Evolutionary conservation across 1,140 invertebrate species (phyloP).

Genomic region (Drosophila sechellia): DNA sequence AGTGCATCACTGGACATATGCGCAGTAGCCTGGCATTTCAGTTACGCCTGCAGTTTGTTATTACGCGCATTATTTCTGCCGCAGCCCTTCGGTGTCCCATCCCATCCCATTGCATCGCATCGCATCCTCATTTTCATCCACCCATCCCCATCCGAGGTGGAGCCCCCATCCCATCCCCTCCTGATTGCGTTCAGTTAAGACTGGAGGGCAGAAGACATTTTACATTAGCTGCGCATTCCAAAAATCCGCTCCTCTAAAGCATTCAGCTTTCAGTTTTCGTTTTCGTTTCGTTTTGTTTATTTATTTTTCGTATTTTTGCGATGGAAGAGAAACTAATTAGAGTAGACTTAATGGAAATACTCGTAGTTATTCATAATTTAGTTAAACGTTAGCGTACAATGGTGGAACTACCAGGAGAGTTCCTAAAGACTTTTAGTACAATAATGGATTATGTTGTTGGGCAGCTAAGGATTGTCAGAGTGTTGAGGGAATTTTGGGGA

Average conservation of each 20-base stretch:
- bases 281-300: slow-evolving; percentile 60
- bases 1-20: slow-evolving; percentile 62
- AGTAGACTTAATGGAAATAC: slow-evolving; percentile 66
- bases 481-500: slow-evolving; percentile 3
- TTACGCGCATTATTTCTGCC: slow-evolving; percentile 78
- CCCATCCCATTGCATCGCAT: background rate
- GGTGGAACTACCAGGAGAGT: slow-evolving; percentile 36
- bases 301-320: slow-evolving; percentile 57
- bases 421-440: slow-evolving; percentile 40
- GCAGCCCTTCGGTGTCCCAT: slow-evolving; percentile 57
- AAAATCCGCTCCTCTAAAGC: slow-evolving; percentile 33
- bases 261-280: slow-evolving; percentile 16
- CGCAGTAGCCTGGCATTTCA: slow-evolving; percentile 82
- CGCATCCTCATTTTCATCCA: background rate
- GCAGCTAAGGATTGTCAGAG: slow-evolving; percentile 74
- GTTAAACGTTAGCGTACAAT: slow-evolving; percentile 53
- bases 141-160: background rate
- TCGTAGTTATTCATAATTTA: slow-evolving; percentile 69
- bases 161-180: background rate
- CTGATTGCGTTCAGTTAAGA: slow-evolving; percentile 72
- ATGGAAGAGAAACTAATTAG: slow-evolving; percentile 69
- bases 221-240: slow-evolving; percentile 78
- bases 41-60: slow-evolving; percentile 83
- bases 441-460: slow-evolving; percentile 35
- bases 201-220: slow-evolving; percentile 68